phyloP scores from a whole-genome alignment of 2,797 vertebrate species.

The Cryptoblepharus egeriae region DNA sequence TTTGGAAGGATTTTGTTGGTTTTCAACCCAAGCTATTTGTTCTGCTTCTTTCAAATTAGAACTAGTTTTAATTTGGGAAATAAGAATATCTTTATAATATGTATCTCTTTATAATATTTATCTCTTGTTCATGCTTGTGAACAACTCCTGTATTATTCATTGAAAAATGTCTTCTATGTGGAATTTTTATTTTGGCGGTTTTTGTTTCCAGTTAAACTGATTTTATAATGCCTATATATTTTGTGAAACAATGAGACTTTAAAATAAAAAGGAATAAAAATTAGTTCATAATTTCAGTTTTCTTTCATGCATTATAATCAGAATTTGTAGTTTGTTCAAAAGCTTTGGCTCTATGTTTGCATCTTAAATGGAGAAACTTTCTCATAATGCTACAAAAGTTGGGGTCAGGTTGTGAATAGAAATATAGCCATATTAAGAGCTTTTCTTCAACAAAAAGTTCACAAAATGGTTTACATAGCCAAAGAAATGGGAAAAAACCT shows the following conservation, averaged over 20 bases:
- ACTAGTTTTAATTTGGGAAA: constrained; percentile 2
- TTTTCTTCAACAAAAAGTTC: too few species aligned
- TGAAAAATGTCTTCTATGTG: constrained; percentile 21
- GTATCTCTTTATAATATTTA: constrained; percentile 23
- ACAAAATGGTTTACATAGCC: too few species aligned
- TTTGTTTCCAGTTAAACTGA: constrained; percentile 31
- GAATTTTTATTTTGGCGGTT: constrained; percentile 34
- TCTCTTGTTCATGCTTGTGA: constrained; percentile 22
- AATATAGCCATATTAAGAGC: background rate
- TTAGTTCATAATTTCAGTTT: constrained; percentile 1
- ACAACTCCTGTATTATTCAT: constrained; percentile 12
- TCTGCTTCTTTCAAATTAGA: constrained; percentile 17
- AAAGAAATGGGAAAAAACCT: too few species aligned
- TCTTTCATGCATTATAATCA: constrained; percentile 18
- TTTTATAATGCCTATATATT: constrained; percentile 35
- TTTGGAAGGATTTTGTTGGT: constrained; percentile 10
- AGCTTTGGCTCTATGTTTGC: background rate
- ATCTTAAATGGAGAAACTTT: background rate
- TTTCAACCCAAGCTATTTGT: constrained; percentile 10
- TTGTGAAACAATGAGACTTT: constrained; percentile 43
- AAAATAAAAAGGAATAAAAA: constrained; percentile 29
- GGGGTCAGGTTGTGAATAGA: constrained; percentile 16
- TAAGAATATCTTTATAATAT: constrained; percentile 23
- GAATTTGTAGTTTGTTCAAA: background rate
- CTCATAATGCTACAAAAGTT: constrained; percentile 19